Percentiles rank a stretch among this genome's conserved stretches.
These are phyloP conservation scores for Gymnoscopelus microlampas DNA, from an alignment of 2,797 vertebrate species.

Conservation along the genomic window DNA sequence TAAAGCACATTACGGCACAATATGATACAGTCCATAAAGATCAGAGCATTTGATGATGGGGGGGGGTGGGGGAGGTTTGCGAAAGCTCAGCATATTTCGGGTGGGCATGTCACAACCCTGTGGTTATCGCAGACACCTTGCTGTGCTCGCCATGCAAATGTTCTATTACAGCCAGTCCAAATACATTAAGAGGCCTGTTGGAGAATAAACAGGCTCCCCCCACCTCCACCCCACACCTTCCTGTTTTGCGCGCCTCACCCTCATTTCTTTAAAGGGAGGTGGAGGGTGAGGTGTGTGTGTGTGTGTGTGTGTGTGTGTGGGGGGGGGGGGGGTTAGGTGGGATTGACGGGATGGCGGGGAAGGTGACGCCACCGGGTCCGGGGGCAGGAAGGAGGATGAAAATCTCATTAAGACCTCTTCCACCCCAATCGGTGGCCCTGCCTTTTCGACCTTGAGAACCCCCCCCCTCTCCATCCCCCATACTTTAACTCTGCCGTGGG, in stretches of 20 bases:
- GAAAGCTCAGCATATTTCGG: conserved; percentile 99
- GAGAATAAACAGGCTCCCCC: conserved; percentile 78
- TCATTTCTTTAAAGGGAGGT: conserved; percentile 19
- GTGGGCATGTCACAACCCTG: conserved; percentile 90
- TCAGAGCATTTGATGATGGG: conserved; percentile 94
- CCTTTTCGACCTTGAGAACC: conserved; percentile 78
- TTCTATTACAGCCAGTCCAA: conserved; percentile 80
- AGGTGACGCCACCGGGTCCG: conserved; percentile 61
- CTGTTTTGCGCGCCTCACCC: conserved; percentile 15
- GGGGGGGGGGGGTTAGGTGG: conserved; percentile 7
- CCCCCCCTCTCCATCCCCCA: conserved; percentile 1
- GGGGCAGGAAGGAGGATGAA: conserved; percentile 45
- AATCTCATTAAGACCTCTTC: conserved; percentile 82
- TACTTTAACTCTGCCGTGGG: conserved; percentile 3
- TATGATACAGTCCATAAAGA: conserved; percentile 99
- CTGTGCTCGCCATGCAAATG: conserved; percentile 78
- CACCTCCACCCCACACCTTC: conserved; percentile 19
- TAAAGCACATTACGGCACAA: conserved; percentile 99
- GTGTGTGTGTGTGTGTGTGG: neutral
- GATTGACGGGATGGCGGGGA: conserved; percentile 66
- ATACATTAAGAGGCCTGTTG: conserved; percentile 81
- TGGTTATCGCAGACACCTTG: conserved; percentile 89
- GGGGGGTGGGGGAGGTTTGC: conserved; percentile 86
- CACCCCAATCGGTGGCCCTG: conserved; percentile 76
- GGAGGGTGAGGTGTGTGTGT: conserved; percentile 14